A percentile compares a stretch with the other conserved stretches of the same genome.
These are phyloP conservation scores for Cataglyphis cursor DNA, from an alignment of 2,888 invertebrate species.

Conservation along the genomic window DNA sequence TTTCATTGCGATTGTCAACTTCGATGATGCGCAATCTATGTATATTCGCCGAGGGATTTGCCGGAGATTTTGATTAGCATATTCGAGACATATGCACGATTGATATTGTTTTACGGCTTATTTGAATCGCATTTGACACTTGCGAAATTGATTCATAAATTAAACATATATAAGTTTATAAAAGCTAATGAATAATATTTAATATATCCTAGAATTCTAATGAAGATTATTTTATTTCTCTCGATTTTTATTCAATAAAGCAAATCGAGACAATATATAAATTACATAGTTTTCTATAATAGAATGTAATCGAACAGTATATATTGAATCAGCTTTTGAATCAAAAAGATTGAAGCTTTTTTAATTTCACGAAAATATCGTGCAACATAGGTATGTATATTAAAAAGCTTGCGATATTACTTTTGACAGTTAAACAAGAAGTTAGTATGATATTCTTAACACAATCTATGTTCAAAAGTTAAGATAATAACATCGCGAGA, in stretches of 20 bases:
- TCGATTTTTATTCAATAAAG: background rate
- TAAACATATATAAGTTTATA: background rate
- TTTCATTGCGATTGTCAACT: slow-evolving; percentile 13
- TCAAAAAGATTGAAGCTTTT: background rate
- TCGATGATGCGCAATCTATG: background rate
- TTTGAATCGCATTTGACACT: background rate
- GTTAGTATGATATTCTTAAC: background rate
- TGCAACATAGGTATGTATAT: background rate
- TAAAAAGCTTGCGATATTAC: background rate
- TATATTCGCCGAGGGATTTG: background rate
- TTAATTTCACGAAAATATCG: background rate
- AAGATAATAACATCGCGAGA: background rate
- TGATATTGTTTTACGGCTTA: background rate
- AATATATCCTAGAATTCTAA: background rate
- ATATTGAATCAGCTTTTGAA: background rate
- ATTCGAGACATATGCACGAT: background rate
- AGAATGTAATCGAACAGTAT: background rate
- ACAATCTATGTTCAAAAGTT: background rate
- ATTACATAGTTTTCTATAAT: background rate
- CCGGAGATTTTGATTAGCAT: background rate
- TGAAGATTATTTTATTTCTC: background rate
- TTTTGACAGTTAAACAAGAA: background rate
- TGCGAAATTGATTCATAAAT: background rate
- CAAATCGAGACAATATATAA: background rate
- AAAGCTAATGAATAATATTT: background rate